A percentile compares a stretch with the other conserved stretches of the same genome.
Evolutionary conservation across 2,113 vertebrate genomes (phyloP).

Genomic region (Artemisiospiza belli): DNA sequence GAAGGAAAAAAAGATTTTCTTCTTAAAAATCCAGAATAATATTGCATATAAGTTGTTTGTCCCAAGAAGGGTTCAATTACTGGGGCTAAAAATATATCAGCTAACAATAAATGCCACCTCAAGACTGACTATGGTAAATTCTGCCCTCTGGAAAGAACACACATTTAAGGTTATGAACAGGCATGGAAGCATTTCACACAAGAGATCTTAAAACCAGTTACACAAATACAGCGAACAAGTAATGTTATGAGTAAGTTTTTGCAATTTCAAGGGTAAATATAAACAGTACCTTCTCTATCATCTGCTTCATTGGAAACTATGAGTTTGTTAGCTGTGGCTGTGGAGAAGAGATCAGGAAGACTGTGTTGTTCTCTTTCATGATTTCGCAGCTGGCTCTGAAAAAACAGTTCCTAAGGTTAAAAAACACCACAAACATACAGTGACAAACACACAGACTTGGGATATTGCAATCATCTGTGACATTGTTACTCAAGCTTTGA

Average conservation of each 20-base stretch:
- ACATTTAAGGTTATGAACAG: neutral
- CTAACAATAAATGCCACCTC: neutral
- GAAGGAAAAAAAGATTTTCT: neutral
- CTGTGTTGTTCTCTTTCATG: slow-evolving; percentile 82
- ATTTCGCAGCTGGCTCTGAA: slow-evolving; percentile 82
- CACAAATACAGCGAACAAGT: neutral
- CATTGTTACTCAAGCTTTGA: neutral
- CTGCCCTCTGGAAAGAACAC: neutral
- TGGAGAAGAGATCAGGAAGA: slow-evolving; percentile 68
- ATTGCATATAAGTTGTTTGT: neutral
- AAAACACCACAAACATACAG: neutral
- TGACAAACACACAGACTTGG: neutral
- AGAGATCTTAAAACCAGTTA: neutral
- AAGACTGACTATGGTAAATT: neutral
- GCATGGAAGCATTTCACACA: neutral
- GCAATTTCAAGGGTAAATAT: neutral
- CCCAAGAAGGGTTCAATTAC: neutral
- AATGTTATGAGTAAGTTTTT: neutral
- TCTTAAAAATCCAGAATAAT: neutral
- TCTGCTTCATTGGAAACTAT: slow-evolving; percentile 46
- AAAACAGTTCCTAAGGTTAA: neutral
- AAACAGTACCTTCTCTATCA: slow-evolving; percentile 78
- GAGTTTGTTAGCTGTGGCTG: slow-evolving; percentile 65
- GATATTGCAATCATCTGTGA: neutral
- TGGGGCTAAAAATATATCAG: neutral